Conservation (phyloP, 2,888 invertebrate species). For the Hartigia nigra region DNA sequence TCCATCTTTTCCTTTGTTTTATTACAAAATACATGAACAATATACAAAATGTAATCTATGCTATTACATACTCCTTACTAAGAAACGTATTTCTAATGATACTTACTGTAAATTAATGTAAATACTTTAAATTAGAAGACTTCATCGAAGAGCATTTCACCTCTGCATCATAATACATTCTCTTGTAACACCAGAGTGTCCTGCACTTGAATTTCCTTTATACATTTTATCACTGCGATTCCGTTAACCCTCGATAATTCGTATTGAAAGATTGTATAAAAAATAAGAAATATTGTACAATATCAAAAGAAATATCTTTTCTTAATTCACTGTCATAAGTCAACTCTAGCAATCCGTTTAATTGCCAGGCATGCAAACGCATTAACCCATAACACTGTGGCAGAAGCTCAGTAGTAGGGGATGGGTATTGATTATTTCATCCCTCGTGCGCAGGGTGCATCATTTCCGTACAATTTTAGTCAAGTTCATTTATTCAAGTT, state of each 20-base stretch:
- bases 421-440: slow-evolving; percentile 50
- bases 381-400: neutral
- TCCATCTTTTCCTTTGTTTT: slow-evolving; percentile 44
- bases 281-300: neutral
- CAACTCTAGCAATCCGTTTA: neutral
- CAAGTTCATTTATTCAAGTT: neutral
- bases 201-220: neutral
- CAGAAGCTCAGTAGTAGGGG: slow-evolving; percentile 18
- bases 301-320: neutral
- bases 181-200: neutral
- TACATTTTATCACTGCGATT: neutral
- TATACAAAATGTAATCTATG: neutral
- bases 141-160: neutral
- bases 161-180: neutral
- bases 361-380: neutral
- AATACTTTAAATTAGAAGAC: neutral
- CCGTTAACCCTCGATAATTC: neutral
- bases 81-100: neutral
- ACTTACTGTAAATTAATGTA: neutral
- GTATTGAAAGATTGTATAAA: neutral
- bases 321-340: neutral
- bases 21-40: neutral
- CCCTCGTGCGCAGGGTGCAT: neutral
- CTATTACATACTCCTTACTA: neutral
- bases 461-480: neutral